A percentile compares a stretch with the other conserved stretches of the same genome.
Evolutionary conservation across 35 echinoderm and acorn worm genomes (phyloP).

Genomic region (Apostichopus californicus): DNA sequence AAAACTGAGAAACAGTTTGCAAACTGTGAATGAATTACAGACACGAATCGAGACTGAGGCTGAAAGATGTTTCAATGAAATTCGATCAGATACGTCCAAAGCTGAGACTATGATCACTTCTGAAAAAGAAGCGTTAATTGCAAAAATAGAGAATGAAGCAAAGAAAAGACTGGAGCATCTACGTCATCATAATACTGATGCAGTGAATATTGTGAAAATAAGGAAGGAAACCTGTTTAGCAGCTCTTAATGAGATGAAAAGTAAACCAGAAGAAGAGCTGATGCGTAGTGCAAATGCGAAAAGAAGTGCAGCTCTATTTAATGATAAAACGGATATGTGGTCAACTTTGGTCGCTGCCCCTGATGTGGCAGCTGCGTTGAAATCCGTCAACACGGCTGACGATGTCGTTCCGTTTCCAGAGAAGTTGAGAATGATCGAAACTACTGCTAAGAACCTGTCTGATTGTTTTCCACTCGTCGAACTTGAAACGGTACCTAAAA

Average conservation of each 20-base stretch:
- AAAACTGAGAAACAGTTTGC: background rate
- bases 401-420: background rate
- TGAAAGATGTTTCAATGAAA: background rate
- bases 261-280: background rate
- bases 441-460: background rate
- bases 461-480: background rate
- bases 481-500: background rate
- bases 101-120: background rate
- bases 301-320: background rate
- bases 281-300: background rate
- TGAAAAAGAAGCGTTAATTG: background rate
- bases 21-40: background rate
- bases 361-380: background rate
- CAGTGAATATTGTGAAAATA: background rate
- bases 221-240: background rate
- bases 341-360: background rate
- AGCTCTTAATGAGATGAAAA: background rate
- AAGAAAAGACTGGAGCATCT: background rate
- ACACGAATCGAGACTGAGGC: background rate
- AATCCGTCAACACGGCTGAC: background rate
- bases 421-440: background rate
- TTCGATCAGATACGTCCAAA: background rate
- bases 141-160: background rate
- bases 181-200: background rate
- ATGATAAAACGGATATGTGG: background rate